Evolutionary conservation across 2,113 vertebrate genomes (phyloP).

Genomic region (Heteronetta atricapilla): DNA sequence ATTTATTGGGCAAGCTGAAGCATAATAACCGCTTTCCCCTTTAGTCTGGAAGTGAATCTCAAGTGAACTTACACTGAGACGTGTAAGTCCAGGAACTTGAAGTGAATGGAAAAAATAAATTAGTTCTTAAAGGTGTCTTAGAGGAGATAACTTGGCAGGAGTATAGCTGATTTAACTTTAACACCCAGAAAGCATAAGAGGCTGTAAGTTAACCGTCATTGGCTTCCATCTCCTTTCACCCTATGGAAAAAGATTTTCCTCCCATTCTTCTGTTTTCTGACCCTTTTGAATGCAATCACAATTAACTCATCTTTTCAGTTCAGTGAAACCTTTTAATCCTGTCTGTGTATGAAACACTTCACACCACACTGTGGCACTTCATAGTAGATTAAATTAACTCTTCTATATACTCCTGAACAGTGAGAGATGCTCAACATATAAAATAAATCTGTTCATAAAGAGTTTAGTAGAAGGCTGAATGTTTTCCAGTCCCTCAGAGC

Average conservation of each 20-base stretch:
- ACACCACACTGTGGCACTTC: not conserved
- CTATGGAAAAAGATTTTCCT: constrained; percentile 3
- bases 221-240: constrained; percentile 1
- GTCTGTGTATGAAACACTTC: not conserved
- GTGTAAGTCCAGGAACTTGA: not conserved
- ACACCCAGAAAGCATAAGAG: not conserved
- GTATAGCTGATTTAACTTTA: not conserved
- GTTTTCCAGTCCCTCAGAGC: not conserved
- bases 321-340: constrained; percentile 10
- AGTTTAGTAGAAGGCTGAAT: not conserved
- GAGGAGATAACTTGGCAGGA: not conserved
- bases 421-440: not conserved
- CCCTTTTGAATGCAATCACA: not conserved
- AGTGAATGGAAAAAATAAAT: not conserved
- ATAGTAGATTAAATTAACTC: constrained; percentile 4
- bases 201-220: constrained; percentile 8
- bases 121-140: not conserved
- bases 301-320: constrained; percentile 5
- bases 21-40: not conserved
- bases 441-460: not conserved
- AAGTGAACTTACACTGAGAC: not conserved
- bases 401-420: not conserved
- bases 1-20: not conserved
- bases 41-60: not conserved
- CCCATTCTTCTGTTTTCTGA: not conserved